Base-by-base conservation (phyloP, 2,888 invertebrate genomes). In the Lepidocyrtinus sp. region DNA sequence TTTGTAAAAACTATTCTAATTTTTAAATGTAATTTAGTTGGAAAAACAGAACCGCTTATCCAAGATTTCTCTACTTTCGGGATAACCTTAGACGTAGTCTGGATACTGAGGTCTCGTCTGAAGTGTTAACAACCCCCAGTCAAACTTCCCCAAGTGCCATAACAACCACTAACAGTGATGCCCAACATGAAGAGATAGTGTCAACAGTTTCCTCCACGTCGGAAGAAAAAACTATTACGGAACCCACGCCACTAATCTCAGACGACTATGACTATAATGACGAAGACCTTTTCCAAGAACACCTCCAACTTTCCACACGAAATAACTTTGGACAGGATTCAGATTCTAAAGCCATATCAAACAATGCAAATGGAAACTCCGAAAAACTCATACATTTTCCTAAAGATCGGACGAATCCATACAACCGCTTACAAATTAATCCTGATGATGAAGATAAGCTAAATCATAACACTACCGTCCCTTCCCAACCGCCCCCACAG, bases 331-430 rank as follows among this genome's bases (percentile, higher is more conserved):
- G 36, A 36, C 36, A 5, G n/a, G n/a, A n/a, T n/a, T n/a, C n/a
- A n/a, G 36, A 36, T 36, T 5, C 12, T 12, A 12, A 36, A 5
- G 36, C 12, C 36, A 12, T 12, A 5, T 9, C 36, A 12, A 36
- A 12, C 36, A 36, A 36, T 36, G 36, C 36, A 36, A 36, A 36
- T 36, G 21, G 59, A 72, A 62, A 9, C 36, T n/a, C 72, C 61
- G 17, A 27, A 21, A 72, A 68, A n/a, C 62, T 26, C 7, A 73
- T 82, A 19, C 65, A 72, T 12, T 82, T 75, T 63, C 79, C 79
- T 12, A 82, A 76, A n/a, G 82, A 79, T 25, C 61, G 27, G n/a
- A 75, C 73, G 22, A 82, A 82, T 62, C 82, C 82, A 0, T 73
- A 74, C 61, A 82, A 82, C 59, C 68, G 79, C 2, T 59, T 82